Conservation (phyloP, 2,113 vertebrate genomes). For the Pelodiscus sinensis region DNA sequence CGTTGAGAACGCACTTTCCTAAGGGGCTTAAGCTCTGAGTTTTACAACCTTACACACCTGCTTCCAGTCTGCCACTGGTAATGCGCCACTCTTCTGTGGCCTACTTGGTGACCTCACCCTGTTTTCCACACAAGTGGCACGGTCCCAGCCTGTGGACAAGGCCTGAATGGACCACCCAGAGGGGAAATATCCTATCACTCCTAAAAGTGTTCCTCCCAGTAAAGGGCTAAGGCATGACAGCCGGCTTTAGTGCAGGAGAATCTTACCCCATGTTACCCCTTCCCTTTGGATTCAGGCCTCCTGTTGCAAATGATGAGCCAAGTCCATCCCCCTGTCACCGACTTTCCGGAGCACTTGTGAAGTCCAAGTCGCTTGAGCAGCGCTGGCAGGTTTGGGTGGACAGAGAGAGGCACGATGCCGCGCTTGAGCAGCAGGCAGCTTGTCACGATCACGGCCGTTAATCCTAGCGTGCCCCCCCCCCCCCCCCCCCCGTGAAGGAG, state of each 20-base stretch:
- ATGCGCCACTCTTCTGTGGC: background rate
- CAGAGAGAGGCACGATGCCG: background rate
- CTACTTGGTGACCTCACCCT: background rate
- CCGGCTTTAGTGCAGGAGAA: background rate
- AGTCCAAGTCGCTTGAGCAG: background rate
- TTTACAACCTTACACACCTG: background rate
- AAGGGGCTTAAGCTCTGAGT: constrained; percentile 20
- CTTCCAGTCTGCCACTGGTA: background rate
- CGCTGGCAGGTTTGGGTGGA: background rate
- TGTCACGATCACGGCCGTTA: background rate
- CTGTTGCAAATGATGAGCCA: background rate
- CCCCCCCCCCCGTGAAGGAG: background rate
- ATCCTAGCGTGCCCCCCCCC: too few relatives aligned
- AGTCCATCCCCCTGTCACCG: background rate
- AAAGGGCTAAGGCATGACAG: background rate
- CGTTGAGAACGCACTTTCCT: constrained; percentile 16
- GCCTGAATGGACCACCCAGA: background rate
- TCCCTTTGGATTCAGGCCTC: background rate
- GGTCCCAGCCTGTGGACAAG: background rate
- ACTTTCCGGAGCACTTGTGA: background rate
- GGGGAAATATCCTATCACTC: background rate
- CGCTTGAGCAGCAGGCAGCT: background rate
- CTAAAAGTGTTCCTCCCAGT: background rate
- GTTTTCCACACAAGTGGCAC: fast-evolving
- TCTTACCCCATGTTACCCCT: background rate